Percentiles rank a stretch among this genome's conserved stretches.
Evolutionary conservation across 2,888 invertebrate species (phyloP).

Genomic region (Sinopyrophorus schimmeli): DNA sequence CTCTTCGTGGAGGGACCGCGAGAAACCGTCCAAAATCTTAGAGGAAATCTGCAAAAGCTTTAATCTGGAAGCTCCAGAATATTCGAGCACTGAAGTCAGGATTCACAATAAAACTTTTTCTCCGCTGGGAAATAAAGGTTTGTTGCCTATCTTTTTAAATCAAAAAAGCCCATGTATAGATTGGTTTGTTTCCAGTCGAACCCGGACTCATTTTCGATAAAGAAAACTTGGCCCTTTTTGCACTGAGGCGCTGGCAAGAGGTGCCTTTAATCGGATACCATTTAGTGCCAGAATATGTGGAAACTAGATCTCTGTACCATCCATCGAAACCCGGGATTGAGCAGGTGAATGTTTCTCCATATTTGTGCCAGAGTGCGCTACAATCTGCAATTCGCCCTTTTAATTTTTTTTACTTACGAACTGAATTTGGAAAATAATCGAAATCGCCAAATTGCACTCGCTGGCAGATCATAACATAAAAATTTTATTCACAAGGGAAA

Average conservation of each 20-base stretch:
- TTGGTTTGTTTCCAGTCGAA: too few species aligned
- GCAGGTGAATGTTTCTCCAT: conserved; percentile 65
- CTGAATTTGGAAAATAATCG: too few species aligned
- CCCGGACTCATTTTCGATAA: conserved; percentile 52
- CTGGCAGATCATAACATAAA: too few species aligned
- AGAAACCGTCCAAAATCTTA: conserved; percentile 74
- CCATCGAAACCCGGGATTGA: conserved; percentile 73
- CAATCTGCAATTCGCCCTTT: too few species aligned
- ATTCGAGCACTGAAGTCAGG: conserved; percentile 57
- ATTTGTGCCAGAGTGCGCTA: too few species aligned
- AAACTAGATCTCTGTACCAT: conserved; percentile 79
- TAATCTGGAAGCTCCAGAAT: conserved; percentile 62
- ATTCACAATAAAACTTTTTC: too few species aligned
- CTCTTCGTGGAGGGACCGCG: conserved; percentile 76
- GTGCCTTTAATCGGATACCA: conserved; percentile 76
- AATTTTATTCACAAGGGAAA: too few species aligned
- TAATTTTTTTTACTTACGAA: too few species aligned
- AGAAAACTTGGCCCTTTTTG: conserved; percentile 76
- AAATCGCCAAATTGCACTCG: too few species aligned
- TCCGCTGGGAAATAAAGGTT: too few species aligned
- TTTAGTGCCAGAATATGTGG: conserved; percentile 90
- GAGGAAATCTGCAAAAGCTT: conserved; percentile 69
- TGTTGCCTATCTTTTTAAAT: too few species aligned
- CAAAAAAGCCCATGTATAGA: too few species aligned
- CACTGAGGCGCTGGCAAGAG: conserved; percentile 74